Evolutionary conservation across 53 echinoderm and acorn worm species (phyloP), one percentile per base, ranked within the genome.

Genomic region (Paracentrotus lividus): DNA sequence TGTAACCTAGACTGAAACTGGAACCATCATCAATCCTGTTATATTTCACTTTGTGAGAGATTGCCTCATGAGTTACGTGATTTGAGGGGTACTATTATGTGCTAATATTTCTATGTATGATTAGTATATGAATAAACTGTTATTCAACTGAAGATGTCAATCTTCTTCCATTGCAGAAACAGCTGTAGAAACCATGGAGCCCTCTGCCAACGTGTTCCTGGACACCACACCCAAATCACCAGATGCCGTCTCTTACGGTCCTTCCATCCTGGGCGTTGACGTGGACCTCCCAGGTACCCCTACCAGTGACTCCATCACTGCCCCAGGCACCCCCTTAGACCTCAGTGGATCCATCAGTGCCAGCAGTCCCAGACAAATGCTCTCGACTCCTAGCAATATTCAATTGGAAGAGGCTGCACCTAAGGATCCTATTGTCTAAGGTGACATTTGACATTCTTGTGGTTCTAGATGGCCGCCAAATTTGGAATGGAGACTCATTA

Each of bases 201-300:
- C 40, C 36, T 72, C 72, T 18, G 54, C 75, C 77, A 53, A 31
- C 23, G 77, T 91, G 36, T 91, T 91, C 54, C 49, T 91, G 29
- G 91, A 76, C 2, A 20, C 14, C 91, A 75, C 53, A 21, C 8
- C 91, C 69, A 45, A 49, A 32, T 32, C 75, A 6, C 75, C 76
- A 0, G 91, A 91, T 53, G n/a, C 54, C 56, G 38, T 91, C 77
- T 91, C 91, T 3, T 76, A 91, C 32, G 72, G 34, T 49, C 72
- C 75, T 27, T 88, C 65, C 90, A 1, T 90, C 51, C 34, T 76
- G 31, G 54, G 53, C 36, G 94, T 97, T 77, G 97, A 97, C 23
- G 64, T 97, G 20, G 97, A 97, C 51, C 92, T 97, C 24, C 97
- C 97, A 5, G 97, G 97, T 42, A 97, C 97, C 47, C 96, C 97